Evolutionary conservation across 2,113 vertebrate species (phyloP), one percentile per base, ranked within the genome.

Genomic region (Paradoxurus hermaphroditus): DNA sequence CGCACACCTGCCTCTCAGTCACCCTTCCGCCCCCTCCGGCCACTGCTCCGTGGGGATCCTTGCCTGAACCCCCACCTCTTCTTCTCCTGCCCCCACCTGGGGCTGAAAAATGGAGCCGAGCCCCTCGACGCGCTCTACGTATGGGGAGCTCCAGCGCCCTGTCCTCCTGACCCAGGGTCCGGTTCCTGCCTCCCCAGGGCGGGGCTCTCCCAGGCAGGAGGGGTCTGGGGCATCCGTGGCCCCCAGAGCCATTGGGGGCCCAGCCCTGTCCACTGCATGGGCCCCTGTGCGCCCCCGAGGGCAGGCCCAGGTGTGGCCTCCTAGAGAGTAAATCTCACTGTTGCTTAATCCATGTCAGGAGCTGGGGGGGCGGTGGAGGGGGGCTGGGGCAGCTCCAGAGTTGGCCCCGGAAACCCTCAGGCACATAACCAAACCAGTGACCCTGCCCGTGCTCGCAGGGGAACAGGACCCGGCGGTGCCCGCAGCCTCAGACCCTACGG

Each of bases 361-460:
- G 10, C 29, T n/a, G 15, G 44, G 29, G 29, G 31, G 0, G 53
- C 5, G 19, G 18, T 1, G 3, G 34, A 39, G 14, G 2, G 49
- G 49, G 49, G 5, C 49, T 49, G 51, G 25, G 3, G 8, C 19
- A 46, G 21, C 27, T 56, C 34, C 56, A 11, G 3, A 44, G 36
- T n/a, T 41, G 39, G 31, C 14, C n/a, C 49, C 8, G 6, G 36
- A 19, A 18, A 3, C 63, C 81, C 59, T 11, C 1, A 6, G 39
- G 19, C 4, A 56, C 41, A 2, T 7, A 25, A 16, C 13, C 27
- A 3, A 36, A 86, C 53, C 4, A 1, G n/a, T 14, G 12, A 0
- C n/a, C 65, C 78, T 0, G 0, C 0, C 0, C 0, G 16, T 15
- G 4, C 8, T 41, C 36, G 3, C n/a, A 7, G 0, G 7, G 39